Base-by-base conservation (phyloP, 1,140 invertebrate species). In the Diprion similis region DNA sequence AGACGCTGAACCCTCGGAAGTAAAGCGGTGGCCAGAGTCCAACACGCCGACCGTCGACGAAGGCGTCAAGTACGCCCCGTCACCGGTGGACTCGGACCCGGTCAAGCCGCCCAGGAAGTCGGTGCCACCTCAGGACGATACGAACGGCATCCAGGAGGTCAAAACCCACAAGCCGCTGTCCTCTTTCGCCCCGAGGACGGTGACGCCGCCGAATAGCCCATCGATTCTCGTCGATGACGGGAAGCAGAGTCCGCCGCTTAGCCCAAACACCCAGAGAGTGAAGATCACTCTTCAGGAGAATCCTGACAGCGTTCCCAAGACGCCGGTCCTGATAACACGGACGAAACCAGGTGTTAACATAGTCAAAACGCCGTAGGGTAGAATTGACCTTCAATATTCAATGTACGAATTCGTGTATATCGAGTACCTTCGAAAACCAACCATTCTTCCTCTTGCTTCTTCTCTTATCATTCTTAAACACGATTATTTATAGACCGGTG, bases 231-330 rank as follows among this genome's bases (percentile, higher is more conserved):
- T 68, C 46, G 46, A n/a, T 0, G 76, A 65, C 47, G 71, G 1
- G 1, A 74, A 82, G 7, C 80, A 71, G 24, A 79, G 80, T 18
- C 81, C 84, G 2, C 80, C 82, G 7, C 71, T 85, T 4, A 87
- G 84, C 76, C 86, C 86, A 47, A 82, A 81, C 64, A 86, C 87
- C 69, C 86, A 88, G 64, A 79, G 85, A 71, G 87, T 88, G n/a
- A 88, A 86, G 72, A 88, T 88, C 17, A 86, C 81, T 7, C 46
- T 88, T 37, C 86, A 88, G 66, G 87, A 88, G 3, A 88, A 85
- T 76, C 87, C 87, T 0, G 87, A 88, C 70, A 88, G 87, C 78
- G 81, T 88, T 11, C 86, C 87, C 2, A 88, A 83, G 76, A 88
- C 87, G 46, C 87, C 87, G 8, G 81, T 88, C 76, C 82, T 88